Evolutionary conservation across 2,113 vertebrate genomes (phyloP).

Genomic region (Corynorhinus townsendii): DNA sequence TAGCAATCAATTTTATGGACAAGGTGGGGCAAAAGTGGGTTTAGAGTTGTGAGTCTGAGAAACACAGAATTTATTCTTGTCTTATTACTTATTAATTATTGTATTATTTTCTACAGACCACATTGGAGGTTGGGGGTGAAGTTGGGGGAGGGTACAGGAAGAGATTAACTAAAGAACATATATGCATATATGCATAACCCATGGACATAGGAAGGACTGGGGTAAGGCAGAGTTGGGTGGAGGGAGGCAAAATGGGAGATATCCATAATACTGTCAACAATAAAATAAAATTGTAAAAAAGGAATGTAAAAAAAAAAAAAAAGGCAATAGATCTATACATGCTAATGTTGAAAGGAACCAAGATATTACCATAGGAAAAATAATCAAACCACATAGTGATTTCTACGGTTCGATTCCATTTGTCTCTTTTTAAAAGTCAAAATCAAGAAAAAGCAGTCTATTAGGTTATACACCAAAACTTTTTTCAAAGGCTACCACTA

Average conservation of each 20-base stretch:
- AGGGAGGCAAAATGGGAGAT: too few relatives aligned
- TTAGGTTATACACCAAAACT: background rate
- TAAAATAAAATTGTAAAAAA: too few relatives aligned
- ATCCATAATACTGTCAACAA: too few relatives aligned
- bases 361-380: background rate
- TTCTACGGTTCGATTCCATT: background rate
- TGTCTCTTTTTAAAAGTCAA: background rate
- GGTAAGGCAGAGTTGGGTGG: too few relatives aligned
- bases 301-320: background rate
- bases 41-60: background rate
- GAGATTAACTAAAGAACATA: too few relatives aligned
- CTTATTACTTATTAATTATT: too few relatives aligned
- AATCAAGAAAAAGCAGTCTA: background rate
- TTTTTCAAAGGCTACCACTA: background rate
- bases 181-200: too few relatives aligned
- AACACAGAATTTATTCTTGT: too few relatives aligned
- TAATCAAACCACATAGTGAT: background rate
- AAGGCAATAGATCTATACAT: background rate
- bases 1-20: background rate
- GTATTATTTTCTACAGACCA: too few relatives aligned
- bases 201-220: too few relatives aligned
- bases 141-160: too few relatives aligned
- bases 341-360: background rate
- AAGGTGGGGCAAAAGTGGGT: background rate
- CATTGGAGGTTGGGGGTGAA: too few relatives aligned